Conservation (phyloP, 2,888 invertebrate species). For the Dione juno region DNA sequence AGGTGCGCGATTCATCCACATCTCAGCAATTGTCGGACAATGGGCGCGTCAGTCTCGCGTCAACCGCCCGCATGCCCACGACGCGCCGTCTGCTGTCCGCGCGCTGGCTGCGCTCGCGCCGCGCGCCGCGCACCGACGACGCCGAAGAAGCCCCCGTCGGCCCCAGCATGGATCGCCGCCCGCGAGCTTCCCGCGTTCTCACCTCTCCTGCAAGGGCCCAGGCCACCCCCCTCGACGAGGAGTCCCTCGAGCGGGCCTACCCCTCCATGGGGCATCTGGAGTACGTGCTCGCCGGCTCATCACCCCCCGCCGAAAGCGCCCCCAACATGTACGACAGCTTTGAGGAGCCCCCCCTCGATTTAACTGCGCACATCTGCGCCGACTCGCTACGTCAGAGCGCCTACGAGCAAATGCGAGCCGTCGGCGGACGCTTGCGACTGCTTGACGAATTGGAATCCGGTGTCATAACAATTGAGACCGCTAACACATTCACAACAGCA, state of each 20-base stretch:
- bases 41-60: slow-evolving; percentile 50
- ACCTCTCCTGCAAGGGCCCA: slow-evolving; percentile 57
- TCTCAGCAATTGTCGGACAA: slow-evolving; percentile 68
- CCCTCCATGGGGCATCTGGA: slow-evolving; percentile 87
- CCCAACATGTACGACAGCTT: slow-evolving; percentile 92
- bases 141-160: slow-evolving; percentile 57
- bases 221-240: slow-evolving; percentile 64
- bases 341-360: slow-evolving; percentile 87
- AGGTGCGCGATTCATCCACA: slow-evolving; percentile 65
- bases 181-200: slow-evolving; percentile 61
- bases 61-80: slow-evolving; percentile 74
- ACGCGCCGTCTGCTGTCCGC: slow-evolving; percentile 69
- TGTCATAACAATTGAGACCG: slow-evolving; percentile 84
- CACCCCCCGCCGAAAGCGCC: slow-evolving; percentile 91
- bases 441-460: slow-evolving; percentile 90
- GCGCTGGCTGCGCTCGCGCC: slow-evolving; percentile 71
- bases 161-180: slow-evolving; percentile 63
- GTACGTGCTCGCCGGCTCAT: slow-evolving; percentile 91
- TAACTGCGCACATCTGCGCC: slow-evolving; percentile 88
- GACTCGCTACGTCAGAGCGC: slow-evolving; percentile 89
- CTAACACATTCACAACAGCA: slow-evolving; percentile 80
- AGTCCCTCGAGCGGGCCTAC: slow-evolving; percentile 86
- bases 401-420: slow-evolving; percentile 88
- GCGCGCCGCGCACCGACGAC: slow-evolving; percentile 63
- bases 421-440: slow-evolving; percentile 86